These are phyloP conservation scores for Pyrgilauda ruficollis DNA, from an alignment of 2,113 vertebrate genomes.

Conservation along the genomic window DNA sequence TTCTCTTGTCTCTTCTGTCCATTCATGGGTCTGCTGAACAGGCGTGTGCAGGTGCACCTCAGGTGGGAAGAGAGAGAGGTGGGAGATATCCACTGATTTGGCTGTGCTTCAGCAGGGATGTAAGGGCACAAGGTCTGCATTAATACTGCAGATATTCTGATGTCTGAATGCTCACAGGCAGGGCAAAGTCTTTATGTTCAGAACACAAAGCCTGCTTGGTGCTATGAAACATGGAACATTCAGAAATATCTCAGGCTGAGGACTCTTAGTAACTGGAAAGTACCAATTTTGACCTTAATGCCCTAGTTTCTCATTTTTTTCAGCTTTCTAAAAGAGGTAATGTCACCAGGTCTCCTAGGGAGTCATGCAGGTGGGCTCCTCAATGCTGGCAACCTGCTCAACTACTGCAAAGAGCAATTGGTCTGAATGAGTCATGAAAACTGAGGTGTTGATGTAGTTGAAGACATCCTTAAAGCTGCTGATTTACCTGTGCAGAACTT, in stretches of 20 bases:
- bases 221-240: neutral
- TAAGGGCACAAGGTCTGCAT: neutral
- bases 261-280: neutral
- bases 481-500: neutral
- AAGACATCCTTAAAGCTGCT: neutral
- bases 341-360: neutral
- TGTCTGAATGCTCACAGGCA: neutral
- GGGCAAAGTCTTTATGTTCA: neutral
- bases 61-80: neutral
- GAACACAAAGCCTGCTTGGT: neutral
- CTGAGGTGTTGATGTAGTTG: neutral
- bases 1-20: neutral
- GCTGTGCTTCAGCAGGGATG: neutral
- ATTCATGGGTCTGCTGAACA: neutral
- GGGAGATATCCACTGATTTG: neutral
- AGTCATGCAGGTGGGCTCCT: neutral
- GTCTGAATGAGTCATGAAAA: neutral
- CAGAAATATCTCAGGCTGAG: neutral
- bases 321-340: neutral
- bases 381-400: neutral
- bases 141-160: neutral
- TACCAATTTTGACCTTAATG: neutral
- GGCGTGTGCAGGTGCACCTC: accelerated
- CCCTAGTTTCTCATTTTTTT: neutral
- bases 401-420: neutral